Evolutionary conservation across 2,888 invertebrate genomes (phyloP).

Genomic region (Rhingia rostrata): DNA sequence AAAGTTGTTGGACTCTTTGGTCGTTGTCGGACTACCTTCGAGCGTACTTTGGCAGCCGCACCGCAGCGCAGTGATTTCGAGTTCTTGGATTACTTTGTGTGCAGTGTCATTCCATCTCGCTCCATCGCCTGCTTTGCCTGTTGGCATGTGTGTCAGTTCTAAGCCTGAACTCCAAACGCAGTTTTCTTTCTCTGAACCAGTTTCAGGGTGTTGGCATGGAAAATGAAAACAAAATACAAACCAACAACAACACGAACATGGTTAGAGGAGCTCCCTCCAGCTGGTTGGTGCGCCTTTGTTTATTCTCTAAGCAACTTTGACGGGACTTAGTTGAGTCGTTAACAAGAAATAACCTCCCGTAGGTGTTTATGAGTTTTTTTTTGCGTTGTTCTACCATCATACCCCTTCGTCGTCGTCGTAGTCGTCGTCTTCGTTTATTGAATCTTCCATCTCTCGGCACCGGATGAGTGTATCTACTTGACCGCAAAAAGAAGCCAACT

Average conservation of each 20-base stretch:
- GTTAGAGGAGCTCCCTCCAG: conserved; percentile 9
- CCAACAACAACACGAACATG: conserved; percentile 2
- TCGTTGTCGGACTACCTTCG: conserved; percentile 16
- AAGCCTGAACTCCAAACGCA: conserved; percentile 58
- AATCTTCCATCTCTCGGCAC: conserved; percentile 49
- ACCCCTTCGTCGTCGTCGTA: conserved; percentile 2
- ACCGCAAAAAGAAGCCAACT: conserved; percentile 62
- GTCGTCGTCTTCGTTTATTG: conserved; percentile 28
- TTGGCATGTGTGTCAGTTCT: conserved; percentile 62
- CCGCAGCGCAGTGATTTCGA: conserved; percentile 28
- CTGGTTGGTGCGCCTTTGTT: conserved; percentile 66
- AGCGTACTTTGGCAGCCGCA: background rate
- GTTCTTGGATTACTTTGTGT: conserved; percentile 41
- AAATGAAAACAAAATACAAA: conserved; percentile 52
- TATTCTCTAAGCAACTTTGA: conserved; percentile 45
- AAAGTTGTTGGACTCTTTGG: conserved; percentile 41
- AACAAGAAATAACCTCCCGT: conserved; percentile 65
- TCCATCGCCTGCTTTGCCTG: background rate
- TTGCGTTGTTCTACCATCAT: conserved; percentile 21
- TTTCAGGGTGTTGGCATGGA: conserved; percentile 70
- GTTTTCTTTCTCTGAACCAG: conserved; percentile 71
- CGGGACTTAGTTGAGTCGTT: conserved; percentile 68
- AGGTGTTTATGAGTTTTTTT: conserved; percentile 65
- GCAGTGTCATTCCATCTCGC: conserved; percentile 5
- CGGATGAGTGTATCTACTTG: conserved; percentile 66